Base-by-base conservation (phyloP, 2,797 vertebrate genomes). In the Typhlichthys subterraneus region DNA sequence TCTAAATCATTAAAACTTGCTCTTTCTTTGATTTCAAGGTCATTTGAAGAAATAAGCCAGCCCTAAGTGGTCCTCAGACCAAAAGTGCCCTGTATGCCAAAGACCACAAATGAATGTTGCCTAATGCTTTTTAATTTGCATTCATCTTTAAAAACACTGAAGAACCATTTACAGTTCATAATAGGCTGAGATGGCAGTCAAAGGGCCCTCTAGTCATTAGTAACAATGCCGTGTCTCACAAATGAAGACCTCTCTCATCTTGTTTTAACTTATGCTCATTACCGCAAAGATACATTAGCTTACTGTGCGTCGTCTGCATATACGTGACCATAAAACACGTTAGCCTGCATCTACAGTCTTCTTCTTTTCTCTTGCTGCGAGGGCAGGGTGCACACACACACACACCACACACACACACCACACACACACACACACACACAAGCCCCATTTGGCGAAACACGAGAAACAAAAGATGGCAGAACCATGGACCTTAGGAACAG, bases 101-200 rank as follows among this genome's bases (percentile, higher is more conserved):
- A 84, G 85, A 88, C 82, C 61, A 77, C 85, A 89, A 87, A 90
- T 90, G 84, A 89, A 91, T 88, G 84, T 87, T 87, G 86, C 84
- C 87, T 88, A 89, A 90, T 90, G 88, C 85, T 82, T 89, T 89
- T 91, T 90, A 90, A 88, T 90, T 90, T 90, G 87, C 83, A 90
- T 89, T 87, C 85, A 80, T 89, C 87, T 87, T 89, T 83, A 89
- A 87, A 88, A 90, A 87, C 84, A 86, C 81, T 86, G 85, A 87
- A 76, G 73, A 83, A 79, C 85, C 80, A 76, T 90, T 83, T 87
- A 78, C 51, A 76, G 85, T 83, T 86, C 86, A 81, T 88, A 89
- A 90, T 87, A 87, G 88, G 79, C 83, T 82, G 83, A 86, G 85
- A 89, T 84, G 84, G 87, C 85, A 79, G 85, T 86, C 81, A 76